phyloP scores from a whole-genome alignment of 2,888 invertebrate genomes.

The Lydus trimaculatus region DNA sequence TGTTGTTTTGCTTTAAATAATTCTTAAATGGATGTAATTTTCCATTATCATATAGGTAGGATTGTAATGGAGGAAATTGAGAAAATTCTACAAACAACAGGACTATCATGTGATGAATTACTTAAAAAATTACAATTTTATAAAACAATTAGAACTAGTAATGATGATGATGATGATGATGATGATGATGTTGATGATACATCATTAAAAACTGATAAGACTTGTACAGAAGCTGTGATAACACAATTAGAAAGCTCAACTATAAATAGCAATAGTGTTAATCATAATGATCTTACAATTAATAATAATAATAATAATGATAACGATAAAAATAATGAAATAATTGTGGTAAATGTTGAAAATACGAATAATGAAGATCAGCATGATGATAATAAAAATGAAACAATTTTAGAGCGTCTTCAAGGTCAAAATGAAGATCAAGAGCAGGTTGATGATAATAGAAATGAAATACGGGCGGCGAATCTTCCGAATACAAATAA shows the following conservation, averaged over 20 bases:
- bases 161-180: neutral
- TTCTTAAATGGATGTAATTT: neutral
- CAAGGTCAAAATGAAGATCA: too few relatives aligned
- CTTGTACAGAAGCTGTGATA: neutral
- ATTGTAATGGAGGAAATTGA: conserved; percentile 45
- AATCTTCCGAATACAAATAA: too few relatives aligned
- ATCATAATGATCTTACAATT: neutral
- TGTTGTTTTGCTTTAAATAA: neutral
- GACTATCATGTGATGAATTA: conserved; percentile 50
- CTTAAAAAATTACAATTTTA: conserved; percentile 43
- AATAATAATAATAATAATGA: too few relatives aligned
- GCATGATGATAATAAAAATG: neutral
- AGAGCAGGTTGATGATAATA: too few relatives aligned
- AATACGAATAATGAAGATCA: neutral
- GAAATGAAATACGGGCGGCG: too few relatives aligned
- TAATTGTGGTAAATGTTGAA: neutral
- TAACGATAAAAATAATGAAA: neutral
- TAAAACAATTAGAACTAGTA: conserved; percentile 22
- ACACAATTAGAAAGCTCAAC: neutral
- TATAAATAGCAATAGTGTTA: neutral
- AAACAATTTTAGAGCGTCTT: neutral
- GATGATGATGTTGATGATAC: neutral
- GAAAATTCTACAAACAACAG: conserved; percentile 46
- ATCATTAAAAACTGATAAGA: neutral
- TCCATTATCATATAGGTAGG: neutral